A percentile compares a stretch with the other conserved stretches of the same genome.
phyloP scores from a whole-genome alignment of 2,797 vertebrate species.

The Acropternis orthonyx region DNA sequence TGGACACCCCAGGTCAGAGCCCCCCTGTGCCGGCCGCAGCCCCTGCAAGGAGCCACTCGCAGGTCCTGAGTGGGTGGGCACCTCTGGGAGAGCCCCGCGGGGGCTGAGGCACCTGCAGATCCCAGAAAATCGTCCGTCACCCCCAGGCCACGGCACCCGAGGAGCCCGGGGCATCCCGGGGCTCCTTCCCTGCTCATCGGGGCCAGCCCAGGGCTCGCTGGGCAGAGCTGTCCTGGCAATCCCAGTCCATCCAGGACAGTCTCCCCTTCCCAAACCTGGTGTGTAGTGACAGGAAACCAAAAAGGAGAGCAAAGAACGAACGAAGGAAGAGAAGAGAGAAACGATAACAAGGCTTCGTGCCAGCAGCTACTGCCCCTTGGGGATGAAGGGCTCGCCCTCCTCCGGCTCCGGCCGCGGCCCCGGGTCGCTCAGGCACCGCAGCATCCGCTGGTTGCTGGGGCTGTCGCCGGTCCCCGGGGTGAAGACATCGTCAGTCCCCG shows the following conservation, averaged over 20 bases:
- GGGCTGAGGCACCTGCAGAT: neutral
- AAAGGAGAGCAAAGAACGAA: constrained; percentile 11
- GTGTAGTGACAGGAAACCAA: constrained; percentile 33
- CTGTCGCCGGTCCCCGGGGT: constrained; percentile 68
- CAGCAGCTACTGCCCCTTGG: constrained; percentile 72
- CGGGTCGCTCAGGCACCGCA: constrained; percentile 93
- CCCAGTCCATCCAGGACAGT: neutral
- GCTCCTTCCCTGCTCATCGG: neutral
- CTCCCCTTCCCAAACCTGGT: neutral
- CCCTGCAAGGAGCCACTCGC: neutral
- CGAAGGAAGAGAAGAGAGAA: constrained; percentile 2
- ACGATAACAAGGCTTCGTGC: neutral
- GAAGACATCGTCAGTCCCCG: constrained; percentile 74
- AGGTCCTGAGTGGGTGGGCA: constrained; percentile 37
- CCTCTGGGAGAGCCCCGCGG: neutral
- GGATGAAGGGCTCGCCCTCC: constrained; percentile 88
- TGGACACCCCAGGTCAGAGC: neutral
- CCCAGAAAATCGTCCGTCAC: neutral
- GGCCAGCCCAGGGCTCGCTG: neutral
- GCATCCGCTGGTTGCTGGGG: constrained; percentile 83
- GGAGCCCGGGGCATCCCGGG: neutral
- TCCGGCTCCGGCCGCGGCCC: constrained; percentile 87
- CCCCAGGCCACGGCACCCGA: neutral
- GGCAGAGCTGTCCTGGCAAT: constrained; percentile 21
- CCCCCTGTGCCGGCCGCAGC: neutral